Conservation (phyloP, 1,140 invertebrate genomes). For the Chrysoperla carnea region DNA sequence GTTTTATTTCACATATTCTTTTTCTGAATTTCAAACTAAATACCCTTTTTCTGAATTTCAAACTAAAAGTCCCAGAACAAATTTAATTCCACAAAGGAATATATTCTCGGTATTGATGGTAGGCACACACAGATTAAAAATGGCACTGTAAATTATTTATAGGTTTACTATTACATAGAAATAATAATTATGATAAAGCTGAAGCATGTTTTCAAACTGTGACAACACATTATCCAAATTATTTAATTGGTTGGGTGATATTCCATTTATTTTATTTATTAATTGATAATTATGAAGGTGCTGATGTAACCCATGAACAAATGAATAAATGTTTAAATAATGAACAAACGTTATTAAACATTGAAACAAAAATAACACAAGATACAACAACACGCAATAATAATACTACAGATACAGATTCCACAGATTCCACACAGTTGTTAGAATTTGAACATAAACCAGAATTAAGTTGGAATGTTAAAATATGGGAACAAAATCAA, state of each 20-base stretch:
- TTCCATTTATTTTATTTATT: constrained; percentile 1
- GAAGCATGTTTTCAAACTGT: not conserved
- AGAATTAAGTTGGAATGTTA: not conserved
- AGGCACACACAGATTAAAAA: no score
- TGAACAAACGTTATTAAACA: no score
- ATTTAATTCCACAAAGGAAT: no score
- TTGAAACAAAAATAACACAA: no score
- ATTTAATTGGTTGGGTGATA: not conserved
- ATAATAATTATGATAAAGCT: not conserved
- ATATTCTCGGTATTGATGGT: no score
- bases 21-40: no score
- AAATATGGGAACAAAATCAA: not conserved
- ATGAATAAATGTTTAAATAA: no score
- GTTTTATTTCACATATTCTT: no score
- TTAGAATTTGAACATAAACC: not conserved
- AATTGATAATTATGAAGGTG: not conserved
- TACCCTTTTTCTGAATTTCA: no score
- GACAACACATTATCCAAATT: not conserved
- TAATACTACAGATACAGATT: not conserved
- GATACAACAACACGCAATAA: not conserved
- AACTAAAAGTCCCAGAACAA: no score
- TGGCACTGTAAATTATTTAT: no score
- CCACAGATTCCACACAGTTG: no score
- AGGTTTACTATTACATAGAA: not conserved
- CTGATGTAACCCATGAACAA: not conserved